Conservation (phyloP, 2,797 vertebrate species). For the Smutsia temminckii region DNA sequence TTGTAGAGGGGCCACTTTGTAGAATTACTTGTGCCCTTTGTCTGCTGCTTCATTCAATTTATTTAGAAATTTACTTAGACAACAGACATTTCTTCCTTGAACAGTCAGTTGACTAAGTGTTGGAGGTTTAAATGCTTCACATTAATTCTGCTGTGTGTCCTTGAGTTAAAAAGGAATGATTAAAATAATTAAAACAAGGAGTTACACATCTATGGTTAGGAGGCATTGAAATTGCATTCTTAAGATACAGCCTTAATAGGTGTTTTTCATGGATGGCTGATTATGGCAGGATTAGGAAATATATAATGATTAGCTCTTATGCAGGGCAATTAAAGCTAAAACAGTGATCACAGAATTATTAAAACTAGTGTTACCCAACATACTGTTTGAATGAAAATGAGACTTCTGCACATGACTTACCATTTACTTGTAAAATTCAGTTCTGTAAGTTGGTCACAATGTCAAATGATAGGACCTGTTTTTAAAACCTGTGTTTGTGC, state of each 20-base stretch:
- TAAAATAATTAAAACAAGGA: conserved; percentile 16
- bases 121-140: background rate
- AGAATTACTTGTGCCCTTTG: background rate
- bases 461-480: background rate
- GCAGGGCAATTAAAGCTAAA: conserved; percentile 14
- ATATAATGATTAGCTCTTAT: background rate
- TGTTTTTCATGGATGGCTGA: background rate
- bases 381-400: conserved; percentile 9
- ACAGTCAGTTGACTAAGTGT: background rate
- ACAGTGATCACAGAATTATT: conserved; percentile 11
- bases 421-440: conserved; percentile 10
- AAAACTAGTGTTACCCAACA: background rate
- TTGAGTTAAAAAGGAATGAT: conserved; percentile 21
- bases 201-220: background rate
- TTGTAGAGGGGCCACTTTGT: background rate
- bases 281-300: background rate
- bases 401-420: conserved; percentile 1
- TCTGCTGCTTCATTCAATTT: background rate
- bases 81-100: conserved; percentile 5
- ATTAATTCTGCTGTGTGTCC: background rate
- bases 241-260: background rate
- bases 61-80: conserved; percentile 28
- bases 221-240: conserved; percentile 35
- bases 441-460: background rate
- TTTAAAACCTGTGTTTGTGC: conserved; percentile 30